Evolutionary conservation across 2,888 invertebrate species (phyloP).

Genomic region (Epistrophe grossulariae): DNA sequence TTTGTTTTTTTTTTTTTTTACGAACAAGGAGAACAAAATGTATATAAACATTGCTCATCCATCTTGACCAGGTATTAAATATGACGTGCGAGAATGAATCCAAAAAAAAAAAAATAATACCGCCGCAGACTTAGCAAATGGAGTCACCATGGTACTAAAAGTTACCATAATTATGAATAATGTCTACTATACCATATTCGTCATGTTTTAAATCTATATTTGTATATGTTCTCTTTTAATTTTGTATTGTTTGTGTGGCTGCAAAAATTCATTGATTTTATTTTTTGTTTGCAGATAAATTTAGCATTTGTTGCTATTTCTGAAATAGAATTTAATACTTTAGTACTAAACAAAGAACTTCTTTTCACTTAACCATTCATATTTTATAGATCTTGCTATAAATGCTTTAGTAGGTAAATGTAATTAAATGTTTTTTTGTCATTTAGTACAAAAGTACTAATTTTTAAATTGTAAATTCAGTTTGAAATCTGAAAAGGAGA

Average conservation of each 20-base stretch:
- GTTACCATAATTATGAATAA: slow-evolving; percentile 62
- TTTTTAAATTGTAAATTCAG: not conserved
- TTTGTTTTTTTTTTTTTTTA: slow-evolving; percentile 13
- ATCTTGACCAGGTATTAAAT: slow-evolving; percentile 66
- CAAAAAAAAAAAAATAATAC: slow-evolving; percentile 38
- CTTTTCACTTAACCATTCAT: no score
- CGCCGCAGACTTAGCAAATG: slow-evolving; percentile 35
- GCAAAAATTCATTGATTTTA: not conserved
- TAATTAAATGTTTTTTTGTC: no score
- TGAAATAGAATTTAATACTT: not conserved
- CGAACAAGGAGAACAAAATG: slow-evolving; percentile 35
- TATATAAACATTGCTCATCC: slow-evolving; percentile 47
- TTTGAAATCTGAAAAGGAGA: not conserved
- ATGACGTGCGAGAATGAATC: slow-evolving; percentile 28
- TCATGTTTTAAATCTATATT: slow-evolving; percentile 16
- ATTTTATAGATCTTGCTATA: not conserved
- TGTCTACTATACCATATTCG: slow-evolving; percentile 51
- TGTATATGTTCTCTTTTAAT: slow-evolving; percentile 5
- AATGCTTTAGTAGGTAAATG: no score
- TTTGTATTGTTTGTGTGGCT: not conserved
- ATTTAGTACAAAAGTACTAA: slow-evolving; percentile 26
- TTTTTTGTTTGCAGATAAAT: not conserved
- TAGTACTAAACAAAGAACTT: no score
- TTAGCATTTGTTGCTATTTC: slow-evolving; percentile 13
- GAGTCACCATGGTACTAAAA: slow-evolving; percentile 50